Evolutionary conservation across 2,888 invertebrate species (phyloP).

Genomic region (Lottia gigantea): DNA sequence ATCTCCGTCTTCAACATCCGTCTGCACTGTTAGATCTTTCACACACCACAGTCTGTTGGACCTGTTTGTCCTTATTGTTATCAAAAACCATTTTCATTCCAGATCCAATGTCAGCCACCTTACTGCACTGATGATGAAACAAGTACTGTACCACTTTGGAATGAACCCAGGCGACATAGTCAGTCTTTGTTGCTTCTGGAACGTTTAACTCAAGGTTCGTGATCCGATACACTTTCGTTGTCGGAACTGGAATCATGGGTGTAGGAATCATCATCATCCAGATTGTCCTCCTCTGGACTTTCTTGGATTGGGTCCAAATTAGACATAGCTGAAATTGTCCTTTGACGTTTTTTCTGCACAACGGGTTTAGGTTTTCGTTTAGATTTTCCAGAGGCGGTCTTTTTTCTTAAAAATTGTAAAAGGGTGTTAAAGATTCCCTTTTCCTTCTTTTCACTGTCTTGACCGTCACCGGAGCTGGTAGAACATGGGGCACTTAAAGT

Average conservation of each 20-base stretch:
- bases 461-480: constrained; percentile 31
- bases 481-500: constrained; percentile 19
- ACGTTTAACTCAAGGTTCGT: constrained; percentile 21
- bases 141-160: too few species aligned
- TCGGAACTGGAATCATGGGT: constrained; percentile 44
- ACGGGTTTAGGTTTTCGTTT: constrained; percentile 54
- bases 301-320: constrained; percentile 62
- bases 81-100: too few species aligned
- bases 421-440: constrained; percentile 56
- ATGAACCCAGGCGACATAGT: too few species aligned
- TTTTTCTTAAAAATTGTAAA: constrained; percentile 50
- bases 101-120: too few species aligned
- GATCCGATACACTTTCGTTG: constrained; percentile 38
- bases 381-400: constrained; percentile 46
- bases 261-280: constrained; percentile 50
- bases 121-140: too few species aligned
- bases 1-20: too few species aligned
- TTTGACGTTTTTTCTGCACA: constrained; percentile 55
- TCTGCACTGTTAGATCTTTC: too few species aligned
- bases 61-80: too few species aligned
- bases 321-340: constrained; percentile 60
- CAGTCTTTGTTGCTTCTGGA: not conserved
- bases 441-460: constrained; percentile 54
- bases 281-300: constrained; percentile 59
- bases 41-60: too few species aligned